Evolutionary conservation across 2,113 vertebrate species (phyloP), one percentile per base, ranked within the genome.

Genomic region (Bolborhynchus lineola): DNA sequence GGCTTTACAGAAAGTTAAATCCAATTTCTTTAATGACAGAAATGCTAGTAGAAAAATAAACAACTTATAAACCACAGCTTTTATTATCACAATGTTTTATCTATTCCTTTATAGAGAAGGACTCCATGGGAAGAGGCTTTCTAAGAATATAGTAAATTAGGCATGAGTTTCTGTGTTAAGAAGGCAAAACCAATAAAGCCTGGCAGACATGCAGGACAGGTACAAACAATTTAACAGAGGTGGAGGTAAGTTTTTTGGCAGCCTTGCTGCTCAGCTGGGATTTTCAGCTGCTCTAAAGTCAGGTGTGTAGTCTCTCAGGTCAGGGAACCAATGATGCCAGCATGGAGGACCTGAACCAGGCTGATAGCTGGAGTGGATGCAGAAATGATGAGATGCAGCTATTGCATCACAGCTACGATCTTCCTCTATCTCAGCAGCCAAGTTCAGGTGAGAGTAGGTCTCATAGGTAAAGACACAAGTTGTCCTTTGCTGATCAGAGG

Each of bases 151-250:
- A 10, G 3, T 29, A 41, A 46, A 28, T 25, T 44, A 53, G 10
- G 65, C 0, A 1, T 6, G 24, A 63, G 13, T 50, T 65, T 77
- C 42, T 53, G 2, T 0, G 4, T 29, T 31, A 53, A 11, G 41
- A 60, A 67, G 10, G 3, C 21, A 60, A 59, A 62, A 19, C 1
- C 46, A 37, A 23, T 37, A 37, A 41, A 88, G 33, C 5, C 42
- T 37, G n/a, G 23, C 69, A 53, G 33, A 33, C 5, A 0, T 4
- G 20, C 78, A 28, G 24, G 11, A 7, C 0, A 1, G 64, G n/a
- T 16, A 39, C 49, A 15, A 57, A 41, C 18, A 29, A 15, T 9
- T 10, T n/a, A 47, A 37, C 9, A 29, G 42, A 70, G 37, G 8
- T 7, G 49, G 14, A 52, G 44, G 17, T 3, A 50, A 16, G 33